Percentiles rank a stretch among this genome's conserved stretches.
phyloP scores from a whole-genome alignment of 2,888 invertebrate species.

The Incurvaria masculella region DNA sequence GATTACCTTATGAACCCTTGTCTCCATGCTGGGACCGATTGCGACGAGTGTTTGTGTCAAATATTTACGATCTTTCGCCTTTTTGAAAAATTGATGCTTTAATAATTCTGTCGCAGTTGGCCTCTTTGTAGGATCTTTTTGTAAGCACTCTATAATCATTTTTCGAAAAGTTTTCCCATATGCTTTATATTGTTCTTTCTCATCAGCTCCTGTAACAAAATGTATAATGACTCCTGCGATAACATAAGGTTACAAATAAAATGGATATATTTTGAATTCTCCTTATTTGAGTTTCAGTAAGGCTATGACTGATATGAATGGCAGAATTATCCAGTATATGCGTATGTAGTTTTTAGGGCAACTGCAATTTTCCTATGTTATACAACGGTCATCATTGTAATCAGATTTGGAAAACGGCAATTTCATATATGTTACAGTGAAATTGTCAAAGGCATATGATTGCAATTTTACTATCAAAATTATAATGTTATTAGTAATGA shows the following conservation, averaged over 20 bases:
- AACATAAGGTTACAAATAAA: not conserved
- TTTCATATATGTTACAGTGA: too few species aligned
- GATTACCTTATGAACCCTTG: slow-evolving; percentile 83
- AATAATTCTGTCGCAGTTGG: slow-evolving; percentile 94
- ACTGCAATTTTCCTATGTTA: too few species aligned
- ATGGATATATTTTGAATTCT: too few species aligned
- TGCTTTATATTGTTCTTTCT: slow-evolving; percentile 96
- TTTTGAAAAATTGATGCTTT: slow-evolving; percentile 97
- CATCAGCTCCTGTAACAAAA: slow-evolving; percentile 73
- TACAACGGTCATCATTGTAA: too few species aligned
- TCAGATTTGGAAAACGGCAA: too few species aligned
- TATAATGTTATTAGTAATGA: too few species aligned
- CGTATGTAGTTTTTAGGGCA: too few species aligned
- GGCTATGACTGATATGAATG: too few species aligned
- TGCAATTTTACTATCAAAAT: too few species aligned
- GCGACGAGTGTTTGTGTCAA: slow-evolving; percentile 81
- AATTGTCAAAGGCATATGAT: too few species aligned
- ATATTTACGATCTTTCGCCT: slow-evolving; percentile 92
- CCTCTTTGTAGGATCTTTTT: slow-evolving; percentile 91
- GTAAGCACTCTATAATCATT: slow-evolving; percentile 95
- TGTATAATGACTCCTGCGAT: not conserved
- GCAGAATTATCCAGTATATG: too few species aligned
- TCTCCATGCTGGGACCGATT: slow-evolving; percentile 85
- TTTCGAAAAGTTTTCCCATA: slow-evolving; percentile 97
- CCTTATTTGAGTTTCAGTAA: too few species aligned